Conservation (phyloP, 2,113 vertebrate species). For the Menidia beryllina region DNA sequence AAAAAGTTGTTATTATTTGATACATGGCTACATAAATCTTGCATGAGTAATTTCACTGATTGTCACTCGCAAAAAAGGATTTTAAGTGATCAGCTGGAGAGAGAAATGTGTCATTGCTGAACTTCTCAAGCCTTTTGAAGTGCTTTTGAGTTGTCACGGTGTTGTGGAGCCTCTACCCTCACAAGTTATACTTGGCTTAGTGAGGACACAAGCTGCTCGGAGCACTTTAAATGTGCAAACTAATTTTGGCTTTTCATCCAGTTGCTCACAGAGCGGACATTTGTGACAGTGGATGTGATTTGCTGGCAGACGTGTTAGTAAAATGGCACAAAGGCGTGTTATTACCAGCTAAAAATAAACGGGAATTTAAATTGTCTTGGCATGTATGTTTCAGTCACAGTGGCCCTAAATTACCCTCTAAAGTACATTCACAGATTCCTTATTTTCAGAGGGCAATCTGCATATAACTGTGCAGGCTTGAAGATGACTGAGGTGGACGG, state of each 20-base stretch:
- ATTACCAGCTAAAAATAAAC: not conserved
- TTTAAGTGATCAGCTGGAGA: not conserved
- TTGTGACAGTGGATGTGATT: not conserved
- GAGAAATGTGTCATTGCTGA: not conserved
- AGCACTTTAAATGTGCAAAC: not conserved
- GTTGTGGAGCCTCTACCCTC: not conserved
- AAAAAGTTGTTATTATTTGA: not conserved
- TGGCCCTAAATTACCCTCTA: not conserved
- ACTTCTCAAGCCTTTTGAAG: not conserved
- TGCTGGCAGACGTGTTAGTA: not conserved
- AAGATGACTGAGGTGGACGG: no score
- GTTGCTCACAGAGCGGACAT: not conserved
- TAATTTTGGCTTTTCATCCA: conserved; percentile 7
- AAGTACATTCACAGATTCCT: not conserved
- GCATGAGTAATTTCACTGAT: not conserved
- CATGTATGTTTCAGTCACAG: not conserved
- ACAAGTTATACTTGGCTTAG: not conserved
- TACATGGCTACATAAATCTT: not conserved
- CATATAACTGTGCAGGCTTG: not conserved
- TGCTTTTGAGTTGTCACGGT: not conserved
- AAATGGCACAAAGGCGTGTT: not conserved
- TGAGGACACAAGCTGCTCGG: not conserved
- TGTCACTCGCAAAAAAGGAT: not conserved
- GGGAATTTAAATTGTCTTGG: not conserved
- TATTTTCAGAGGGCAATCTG: not conserved